phyloP scores from a whole-genome alignment of 2,888 invertebrate species.

The Diarsia rubi region DNA sequence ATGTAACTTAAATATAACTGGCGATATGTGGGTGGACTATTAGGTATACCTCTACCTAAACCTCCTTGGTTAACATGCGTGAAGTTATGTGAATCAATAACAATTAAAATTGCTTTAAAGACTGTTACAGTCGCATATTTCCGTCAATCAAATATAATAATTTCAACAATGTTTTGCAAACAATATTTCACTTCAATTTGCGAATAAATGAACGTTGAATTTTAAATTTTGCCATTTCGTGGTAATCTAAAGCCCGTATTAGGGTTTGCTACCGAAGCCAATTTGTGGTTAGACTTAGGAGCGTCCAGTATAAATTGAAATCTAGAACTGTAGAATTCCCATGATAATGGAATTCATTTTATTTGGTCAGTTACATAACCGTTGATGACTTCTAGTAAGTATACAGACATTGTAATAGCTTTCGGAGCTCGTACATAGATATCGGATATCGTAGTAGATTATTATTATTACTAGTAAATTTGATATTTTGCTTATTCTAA shows the following conservation, averaged over 20 bases:
- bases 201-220: slow-evolving; percentile 48
- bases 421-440: too few species aligned
- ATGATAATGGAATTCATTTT: slow-evolving; percentile 14
- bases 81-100: slow-evolving; percentile 23
- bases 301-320: slow-evolving; percentile 39
- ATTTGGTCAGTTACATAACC: slow-evolving; percentile 24
- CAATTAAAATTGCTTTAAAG: slow-evolving; percentile 33
- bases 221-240: slow-evolving; percentile 49
- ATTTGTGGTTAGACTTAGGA: slow-evolving; percentile 49
- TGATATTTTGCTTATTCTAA: neutral
- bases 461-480: too few species aligned
- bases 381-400: slow-evolving; percentile 31
- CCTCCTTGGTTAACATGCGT: too few species aligned
- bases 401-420: slow-evolving; percentile 24
- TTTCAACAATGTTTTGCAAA: slow-evolving; percentile 37
- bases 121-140: slow-evolving; percentile 21
- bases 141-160: slow-evolving; percentile 18
- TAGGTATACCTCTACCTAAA: too few species aligned
- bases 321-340: neutral
- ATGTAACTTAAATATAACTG: too few species aligned
- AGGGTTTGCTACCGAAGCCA: slow-evolving; percentile 44
- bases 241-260: slow-evolving; percentile 51
- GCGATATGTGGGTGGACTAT: too few species aligned
- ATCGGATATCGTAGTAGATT: too few species aligned
- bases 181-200: slow-evolving; percentile 41